Percentiles rank a stretch among this genome's conserved stretches.
phyloP scores from a whole-genome alignment of 2,888 invertebrate genomes.

The Megalurothrips usitatus region DNA sequence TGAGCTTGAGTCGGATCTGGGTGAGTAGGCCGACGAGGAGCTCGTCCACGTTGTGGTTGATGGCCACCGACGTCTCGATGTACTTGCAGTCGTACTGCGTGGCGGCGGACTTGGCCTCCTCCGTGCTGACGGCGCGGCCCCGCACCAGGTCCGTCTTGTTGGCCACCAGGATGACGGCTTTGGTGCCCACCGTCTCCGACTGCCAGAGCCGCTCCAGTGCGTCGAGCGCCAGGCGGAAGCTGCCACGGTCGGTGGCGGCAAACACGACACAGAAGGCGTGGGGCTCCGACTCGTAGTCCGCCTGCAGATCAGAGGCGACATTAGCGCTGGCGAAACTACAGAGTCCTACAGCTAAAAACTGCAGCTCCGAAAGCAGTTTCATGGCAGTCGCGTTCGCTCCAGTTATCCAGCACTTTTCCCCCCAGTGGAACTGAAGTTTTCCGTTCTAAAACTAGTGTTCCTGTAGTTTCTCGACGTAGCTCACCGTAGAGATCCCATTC shows the following conservation, averaged over 20 bases:
- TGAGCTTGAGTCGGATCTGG: slow-evolving; percentile 69
- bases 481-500: no score
- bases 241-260: slow-evolving; percentile 82
- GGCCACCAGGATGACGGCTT: slow-evolving; percentile 87
- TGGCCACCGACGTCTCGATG: slow-evolving; percentile 94
- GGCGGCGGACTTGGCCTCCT: slow-evolving; percentile 90
- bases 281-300: slow-evolving; percentile 56
- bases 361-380: no score
- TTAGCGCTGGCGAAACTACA: no score
- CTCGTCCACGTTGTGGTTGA: slow-evolving; percentile 97
- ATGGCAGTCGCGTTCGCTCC: no score
- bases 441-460: no score
- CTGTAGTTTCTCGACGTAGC: no score
- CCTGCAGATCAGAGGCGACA: background rate
- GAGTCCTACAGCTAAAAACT: no score
- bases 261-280: slow-evolving; percentile 96
- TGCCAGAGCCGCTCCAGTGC: slow-evolving; percentile 79
- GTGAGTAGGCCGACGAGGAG: slow-evolving; percentile 89
- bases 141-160: slow-evolving; percentile 92
- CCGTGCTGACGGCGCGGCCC: slow-evolving; percentile 74
- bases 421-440: no score
- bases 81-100: slow-evolving; percentile 92
- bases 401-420: no score
- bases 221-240: slow-evolving; percentile 76
- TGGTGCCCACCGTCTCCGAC: slow-evolving; percentile 70